phyloP scores from a whole-genome alignment of 2,888 invertebrate species.

The Crematogaster levior region DNA sequence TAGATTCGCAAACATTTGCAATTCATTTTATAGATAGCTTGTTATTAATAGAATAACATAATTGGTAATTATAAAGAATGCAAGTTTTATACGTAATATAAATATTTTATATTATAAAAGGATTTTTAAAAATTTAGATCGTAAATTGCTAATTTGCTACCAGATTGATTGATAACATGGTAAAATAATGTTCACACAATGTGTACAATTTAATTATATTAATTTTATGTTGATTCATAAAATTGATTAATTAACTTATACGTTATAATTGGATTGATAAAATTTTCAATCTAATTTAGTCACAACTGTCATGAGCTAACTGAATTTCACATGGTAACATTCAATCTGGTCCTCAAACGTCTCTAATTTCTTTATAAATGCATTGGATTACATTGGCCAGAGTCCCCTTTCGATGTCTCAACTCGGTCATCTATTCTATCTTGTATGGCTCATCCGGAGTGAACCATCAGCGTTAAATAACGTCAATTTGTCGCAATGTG shows the following conservation, averaged over 20 bases:
- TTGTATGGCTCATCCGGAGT: background rate
- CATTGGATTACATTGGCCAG: background rate
- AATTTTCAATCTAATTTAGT: background rate
- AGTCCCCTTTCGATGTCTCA: slow-evolving; percentile 2
- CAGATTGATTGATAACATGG: background rate
- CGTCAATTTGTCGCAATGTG: background rate
- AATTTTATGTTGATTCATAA: background rate
- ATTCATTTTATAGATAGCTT: background rate
- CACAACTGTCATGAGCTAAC: background rate
- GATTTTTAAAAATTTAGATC: background rate
- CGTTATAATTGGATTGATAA: background rate
- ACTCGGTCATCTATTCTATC: background rate
- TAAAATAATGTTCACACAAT: too few relatives aligned
- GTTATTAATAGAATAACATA: background rate
- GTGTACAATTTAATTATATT: too few relatives aligned
- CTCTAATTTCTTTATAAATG: slow-evolving; percentile 15
- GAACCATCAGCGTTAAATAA: background rate
- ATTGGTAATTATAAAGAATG: background rate
- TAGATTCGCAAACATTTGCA: slow-evolving; percentile 18
- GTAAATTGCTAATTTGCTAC: background rate
- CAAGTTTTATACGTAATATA: background rate
- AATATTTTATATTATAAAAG: background rate
- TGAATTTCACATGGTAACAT: background rate
- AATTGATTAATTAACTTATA: background rate
- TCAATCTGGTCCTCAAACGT: background rate